These are phyloP conservation scores for Zosterops pallidus DNA, from an alignment of 2,113 vertebrate genomes.

Conservation along the genomic window DNA sequence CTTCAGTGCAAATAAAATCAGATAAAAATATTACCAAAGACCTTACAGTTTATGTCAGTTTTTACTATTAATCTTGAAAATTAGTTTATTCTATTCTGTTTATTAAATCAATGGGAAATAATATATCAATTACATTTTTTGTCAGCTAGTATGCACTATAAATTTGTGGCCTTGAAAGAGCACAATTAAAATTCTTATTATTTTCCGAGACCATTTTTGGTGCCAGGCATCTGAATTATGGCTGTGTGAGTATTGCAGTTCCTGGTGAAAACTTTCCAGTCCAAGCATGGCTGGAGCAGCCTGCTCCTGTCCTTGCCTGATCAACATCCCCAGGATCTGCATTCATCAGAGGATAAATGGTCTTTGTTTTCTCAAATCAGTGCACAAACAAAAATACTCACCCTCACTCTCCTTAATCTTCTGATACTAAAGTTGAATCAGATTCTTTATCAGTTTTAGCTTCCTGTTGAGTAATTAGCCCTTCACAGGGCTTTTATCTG, in stretches of 20 bases:
- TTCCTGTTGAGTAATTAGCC: background rate
- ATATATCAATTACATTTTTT: background rate
- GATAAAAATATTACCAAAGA: background rate
- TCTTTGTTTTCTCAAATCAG: background rate
- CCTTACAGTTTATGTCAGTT: background rate
- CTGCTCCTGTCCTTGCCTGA: background rate
- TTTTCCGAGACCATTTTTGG: background rate
- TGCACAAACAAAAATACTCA: background rate
- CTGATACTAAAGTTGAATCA: background rate
- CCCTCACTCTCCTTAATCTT: background rate
- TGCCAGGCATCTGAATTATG: too few relatives aligned
- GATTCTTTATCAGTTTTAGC: background rate
- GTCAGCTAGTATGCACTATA: background rate
- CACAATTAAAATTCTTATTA: background rate
- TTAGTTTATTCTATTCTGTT: background rate
- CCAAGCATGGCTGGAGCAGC: background rate
- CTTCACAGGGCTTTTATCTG: background rate
- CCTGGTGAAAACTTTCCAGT: too few relatives aligned
- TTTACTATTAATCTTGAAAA: background rate
- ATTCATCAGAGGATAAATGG: background rate
- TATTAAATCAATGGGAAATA: background rate
- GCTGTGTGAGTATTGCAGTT: too few relatives aligned
- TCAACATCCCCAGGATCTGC: too few relatives aligned
- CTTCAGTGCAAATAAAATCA: background rate
- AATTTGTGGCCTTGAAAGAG: background rate